Evolutionary conservation across 2,113 vertebrate species (phyloP).

Genomic region (Centropristis striata): DNA sequence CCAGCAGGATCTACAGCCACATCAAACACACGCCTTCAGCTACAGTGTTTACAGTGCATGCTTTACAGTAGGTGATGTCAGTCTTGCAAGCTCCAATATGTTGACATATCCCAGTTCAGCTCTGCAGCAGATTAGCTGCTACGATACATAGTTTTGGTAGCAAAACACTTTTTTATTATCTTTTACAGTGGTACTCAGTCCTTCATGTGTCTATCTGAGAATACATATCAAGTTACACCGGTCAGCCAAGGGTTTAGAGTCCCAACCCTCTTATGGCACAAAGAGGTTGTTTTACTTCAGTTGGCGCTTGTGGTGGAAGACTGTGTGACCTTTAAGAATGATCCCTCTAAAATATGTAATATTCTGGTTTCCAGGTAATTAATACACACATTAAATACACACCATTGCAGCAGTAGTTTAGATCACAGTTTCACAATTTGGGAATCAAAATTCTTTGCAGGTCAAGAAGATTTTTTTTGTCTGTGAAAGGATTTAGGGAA

Average conservation of each 20-base stretch:
- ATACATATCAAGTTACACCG: neutral
- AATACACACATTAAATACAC: neutral
- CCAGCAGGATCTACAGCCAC: slow-evolving; percentile 91
- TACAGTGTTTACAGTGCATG: neutral
- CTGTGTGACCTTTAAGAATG: slow-evolving; percentile 24
- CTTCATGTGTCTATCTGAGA: neutral
- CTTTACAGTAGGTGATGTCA: neutral
- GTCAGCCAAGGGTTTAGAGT: neutral
- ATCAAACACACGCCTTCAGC: slow-evolving; percentile 15
- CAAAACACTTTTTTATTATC: neutral
- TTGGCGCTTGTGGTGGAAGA: neutral
- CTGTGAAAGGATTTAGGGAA: neutral
- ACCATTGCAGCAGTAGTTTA: neutral
- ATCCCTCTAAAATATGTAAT: neutral
- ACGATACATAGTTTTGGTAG: neutral
- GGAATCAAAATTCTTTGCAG: neutral
- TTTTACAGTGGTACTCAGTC: neutral
- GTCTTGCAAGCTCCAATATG: neutral
- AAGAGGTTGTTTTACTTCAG: neutral
- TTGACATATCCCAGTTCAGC: neutral
- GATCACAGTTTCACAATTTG: neutral
- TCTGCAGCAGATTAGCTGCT: neutral
- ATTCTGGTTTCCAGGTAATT: neutral
- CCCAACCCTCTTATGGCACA: no score
- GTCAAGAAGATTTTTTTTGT: neutral